A percentile compares a stretch with the other conserved stretches of the same genome.
Conservation (phyloP, 1,140 invertebrate species). For the Cyphomyrmex costatus region DNA sequence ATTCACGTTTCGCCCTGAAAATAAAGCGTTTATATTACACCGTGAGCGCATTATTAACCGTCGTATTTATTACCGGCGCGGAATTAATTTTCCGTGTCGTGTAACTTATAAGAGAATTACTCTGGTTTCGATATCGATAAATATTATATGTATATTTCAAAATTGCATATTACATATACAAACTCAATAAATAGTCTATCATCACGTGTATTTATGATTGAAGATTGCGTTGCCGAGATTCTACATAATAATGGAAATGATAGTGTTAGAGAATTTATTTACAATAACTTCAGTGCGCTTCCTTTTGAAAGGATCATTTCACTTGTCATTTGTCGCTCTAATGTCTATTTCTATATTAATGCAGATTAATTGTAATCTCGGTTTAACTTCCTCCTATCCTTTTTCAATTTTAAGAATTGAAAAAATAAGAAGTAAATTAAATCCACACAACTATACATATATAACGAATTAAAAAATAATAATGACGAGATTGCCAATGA, state of each 20-base stretch:
- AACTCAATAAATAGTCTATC: neutral
- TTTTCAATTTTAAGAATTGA: too few species aligned
- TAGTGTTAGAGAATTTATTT: neutral
- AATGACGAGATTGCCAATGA: too few species aligned
- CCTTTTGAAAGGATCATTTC: neutral
- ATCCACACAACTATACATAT: neutral
- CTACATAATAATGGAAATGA: neutral
- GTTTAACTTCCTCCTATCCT: neutral
- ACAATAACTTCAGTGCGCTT: neutral
- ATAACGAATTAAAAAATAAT: too few species aligned
- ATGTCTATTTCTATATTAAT: neutral
- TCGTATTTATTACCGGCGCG: neutral
- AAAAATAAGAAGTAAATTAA: neutral
- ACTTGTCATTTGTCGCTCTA: neutral
- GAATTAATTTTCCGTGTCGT: slow-evolving; percentile 35
- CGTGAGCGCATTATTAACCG: slow-evolving; percentile 5
- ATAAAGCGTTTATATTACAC: slow-evolving; percentile 35
- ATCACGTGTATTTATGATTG: neutral
- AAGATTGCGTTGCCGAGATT: neutral
- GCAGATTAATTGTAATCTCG: neutral
- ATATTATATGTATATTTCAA: neutral
- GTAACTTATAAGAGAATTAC: neutral
- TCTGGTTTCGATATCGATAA: neutral
- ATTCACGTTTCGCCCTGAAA: slow-evolving; percentile 8
- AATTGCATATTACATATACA: neutral